These are phyloP conservation scores for Eucera pruinosa DNA, from an alignment of 2,888 invertebrate genomes.

Conservation along the genomic window DNA sequence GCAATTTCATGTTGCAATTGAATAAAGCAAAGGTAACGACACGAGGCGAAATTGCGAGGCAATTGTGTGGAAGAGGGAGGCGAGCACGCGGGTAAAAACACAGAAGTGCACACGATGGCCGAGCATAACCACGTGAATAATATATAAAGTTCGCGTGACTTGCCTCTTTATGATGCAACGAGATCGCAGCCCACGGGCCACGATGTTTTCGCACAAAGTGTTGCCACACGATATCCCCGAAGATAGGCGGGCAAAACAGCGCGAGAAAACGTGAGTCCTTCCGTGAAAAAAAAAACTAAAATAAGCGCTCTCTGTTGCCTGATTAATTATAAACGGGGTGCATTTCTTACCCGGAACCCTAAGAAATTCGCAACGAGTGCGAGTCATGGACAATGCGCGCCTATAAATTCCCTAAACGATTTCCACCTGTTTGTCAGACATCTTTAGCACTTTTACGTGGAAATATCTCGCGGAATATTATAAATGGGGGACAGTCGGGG, in stretches of 20 bases:
- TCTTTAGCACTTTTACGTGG: not conserved
- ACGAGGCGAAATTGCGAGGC: constrained; percentile 28
- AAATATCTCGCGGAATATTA: not conserved
- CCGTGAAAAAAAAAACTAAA: not conserved
- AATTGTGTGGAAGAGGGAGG: constrained; percentile 1
- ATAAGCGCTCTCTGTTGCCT: not conserved
- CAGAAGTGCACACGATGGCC: constrained; percentile 47
- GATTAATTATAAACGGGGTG: not conserved
- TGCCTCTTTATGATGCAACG: constrained; percentile 59
- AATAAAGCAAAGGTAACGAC: constrained; percentile 31
- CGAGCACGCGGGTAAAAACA: not conserved
- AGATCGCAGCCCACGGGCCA: constrained; percentile 48
- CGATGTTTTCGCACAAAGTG: constrained; percentile 7
- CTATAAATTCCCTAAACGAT: not conserved
- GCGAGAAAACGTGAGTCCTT: not conserved
- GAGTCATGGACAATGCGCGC: not conserved
- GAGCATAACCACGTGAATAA: constrained; percentile 55
- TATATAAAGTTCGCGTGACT: constrained; percentile 67
- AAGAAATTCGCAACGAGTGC: not conserved
- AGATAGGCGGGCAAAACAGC: not conserved
- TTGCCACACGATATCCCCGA: not conserved
- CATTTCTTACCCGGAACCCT: not conserved
- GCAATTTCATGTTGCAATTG: constrained; percentile 12
- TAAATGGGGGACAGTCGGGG: not conserved
- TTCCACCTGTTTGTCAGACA: not conserved